Conservation (phyloP, 2,113 vertebrate genomes). For the Melospiza georgiana region DNA sequence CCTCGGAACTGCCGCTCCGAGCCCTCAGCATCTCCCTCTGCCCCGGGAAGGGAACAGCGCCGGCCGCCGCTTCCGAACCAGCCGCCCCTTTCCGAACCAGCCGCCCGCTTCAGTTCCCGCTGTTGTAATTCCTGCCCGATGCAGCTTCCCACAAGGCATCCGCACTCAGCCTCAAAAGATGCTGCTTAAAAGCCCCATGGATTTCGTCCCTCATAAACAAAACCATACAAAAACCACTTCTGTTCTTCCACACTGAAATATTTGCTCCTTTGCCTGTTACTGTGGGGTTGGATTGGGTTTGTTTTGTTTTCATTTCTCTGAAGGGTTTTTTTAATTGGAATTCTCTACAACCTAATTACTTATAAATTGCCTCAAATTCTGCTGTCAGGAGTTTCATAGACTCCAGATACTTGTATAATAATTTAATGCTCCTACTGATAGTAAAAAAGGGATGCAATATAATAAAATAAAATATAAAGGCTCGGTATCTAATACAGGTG, state of each 20-base stretch:
- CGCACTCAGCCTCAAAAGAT: accelerated
- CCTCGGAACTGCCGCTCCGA: accelerated
- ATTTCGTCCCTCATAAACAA: neutral
- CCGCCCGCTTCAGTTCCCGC: accelerated
- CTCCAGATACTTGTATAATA: neutral
- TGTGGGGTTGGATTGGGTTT: accelerated
- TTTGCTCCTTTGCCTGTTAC: neutral
- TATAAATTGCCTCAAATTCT: neutral
- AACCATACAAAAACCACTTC: neutral
- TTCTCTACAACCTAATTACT: neutral
- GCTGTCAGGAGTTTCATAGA: neutral
- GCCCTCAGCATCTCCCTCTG: neutral
- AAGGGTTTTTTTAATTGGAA: neutral
- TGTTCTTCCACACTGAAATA: neutral
- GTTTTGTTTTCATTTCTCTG: neutral
- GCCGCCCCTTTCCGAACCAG: no score
- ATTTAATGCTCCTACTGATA: neutral
- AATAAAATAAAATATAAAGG: neutral
- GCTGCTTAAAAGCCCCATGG: neutral
- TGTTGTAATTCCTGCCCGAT: accelerated
- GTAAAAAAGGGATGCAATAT: neutral
- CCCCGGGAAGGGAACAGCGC: no score
- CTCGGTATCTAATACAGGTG: neutral
- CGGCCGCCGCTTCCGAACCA: neutral
- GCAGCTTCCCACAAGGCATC: neutral